These are phyloP conservation scores for Laticauda laticaudata DNA, from an alignment of 2,113 vertebrate species.

Conservation along the genomic window DNA sequence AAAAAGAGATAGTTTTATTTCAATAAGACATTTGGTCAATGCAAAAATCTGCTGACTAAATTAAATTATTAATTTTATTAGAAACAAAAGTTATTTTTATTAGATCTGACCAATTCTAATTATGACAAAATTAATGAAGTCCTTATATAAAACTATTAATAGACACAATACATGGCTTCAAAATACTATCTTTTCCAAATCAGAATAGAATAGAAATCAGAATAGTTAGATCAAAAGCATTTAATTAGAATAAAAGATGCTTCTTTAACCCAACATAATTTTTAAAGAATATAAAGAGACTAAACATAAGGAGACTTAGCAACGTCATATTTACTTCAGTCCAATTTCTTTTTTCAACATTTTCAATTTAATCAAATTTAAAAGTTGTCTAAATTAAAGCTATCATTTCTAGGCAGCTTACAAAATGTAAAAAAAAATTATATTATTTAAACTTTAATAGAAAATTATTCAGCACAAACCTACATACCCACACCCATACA, in stretches of 20 bases:
- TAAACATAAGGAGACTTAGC: neutral
- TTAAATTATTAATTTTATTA: neutral
- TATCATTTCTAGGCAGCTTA: neutral
- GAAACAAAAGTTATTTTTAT: neutral
- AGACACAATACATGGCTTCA: neutral
- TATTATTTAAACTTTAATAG: neutral
- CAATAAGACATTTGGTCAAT: neutral
- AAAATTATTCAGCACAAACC: neutral
- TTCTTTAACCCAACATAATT: neutral
- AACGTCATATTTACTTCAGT: neutral
- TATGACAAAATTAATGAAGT: neutral
- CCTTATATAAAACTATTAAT: neutral
- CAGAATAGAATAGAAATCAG: neutral
- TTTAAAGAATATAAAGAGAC: neutral
- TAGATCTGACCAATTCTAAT: neutral
- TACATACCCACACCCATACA: neutral
- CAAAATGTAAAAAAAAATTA: neutral
- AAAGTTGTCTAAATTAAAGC: neutral
- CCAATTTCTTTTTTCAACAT: neutral
- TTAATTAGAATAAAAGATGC: neutral
- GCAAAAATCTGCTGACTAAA: neutral
- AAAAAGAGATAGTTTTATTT: neutral
- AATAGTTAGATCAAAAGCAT: neutral
- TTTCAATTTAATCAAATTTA: neutral
- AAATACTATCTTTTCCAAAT: neutral